Base-by-base conservation (phyloP, 2,888 invertebrate species). In the Cephus nigrinus region DNA sequence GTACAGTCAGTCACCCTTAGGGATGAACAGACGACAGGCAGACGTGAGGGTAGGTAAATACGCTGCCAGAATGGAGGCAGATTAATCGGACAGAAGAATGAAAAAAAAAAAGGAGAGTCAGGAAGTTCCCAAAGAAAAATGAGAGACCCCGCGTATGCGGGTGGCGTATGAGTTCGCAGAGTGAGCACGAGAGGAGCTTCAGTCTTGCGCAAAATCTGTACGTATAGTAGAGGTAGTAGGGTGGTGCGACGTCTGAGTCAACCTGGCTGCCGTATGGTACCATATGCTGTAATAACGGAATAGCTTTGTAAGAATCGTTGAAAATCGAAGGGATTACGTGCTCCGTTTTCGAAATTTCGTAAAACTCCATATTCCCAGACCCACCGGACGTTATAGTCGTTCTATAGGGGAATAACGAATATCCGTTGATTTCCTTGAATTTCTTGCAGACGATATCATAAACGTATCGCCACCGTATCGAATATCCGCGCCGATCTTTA, bases 311-410 rank as follows among this genome's bases (percentile, higher is more conserved):
- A 71, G 31, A 80, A 69, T 75, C 74, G 72, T 33, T 55, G 73
- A 40, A 35, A 78, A 76, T 73, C 68, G 76, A 36, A 68, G 73
- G 68, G 69, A 72, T 80, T 80, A 77, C 79, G 68, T 68, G 72
- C 40, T 69, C n/a, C 75, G 74, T 78, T 78, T 74, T 74, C 34
- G 40, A 78, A 34, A 80, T 80, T 80, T 68, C 76, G 34, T 12
- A 9, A 55, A 55, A 55, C 9, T 55, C 55, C 15, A 55, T 55
- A 23, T 55, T 55, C 55, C 55, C 55, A 23, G 23, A 55, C 55
- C 9, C 23, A 55, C 23, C 23, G 55, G 55, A 55, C 55, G 55
- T 55, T 23, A 55, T 2, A 23, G 55, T 55, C 55, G 55, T 55
- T 23, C 55, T 55, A 55, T 55, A 55, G 55, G 23, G 23, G 55